Percentiles rank a stretch among this genome's conserved stretches.
Conservation (phyloP, 2,797 vertebrate genomes). For the Mormyrops boulengeri region DNA sequence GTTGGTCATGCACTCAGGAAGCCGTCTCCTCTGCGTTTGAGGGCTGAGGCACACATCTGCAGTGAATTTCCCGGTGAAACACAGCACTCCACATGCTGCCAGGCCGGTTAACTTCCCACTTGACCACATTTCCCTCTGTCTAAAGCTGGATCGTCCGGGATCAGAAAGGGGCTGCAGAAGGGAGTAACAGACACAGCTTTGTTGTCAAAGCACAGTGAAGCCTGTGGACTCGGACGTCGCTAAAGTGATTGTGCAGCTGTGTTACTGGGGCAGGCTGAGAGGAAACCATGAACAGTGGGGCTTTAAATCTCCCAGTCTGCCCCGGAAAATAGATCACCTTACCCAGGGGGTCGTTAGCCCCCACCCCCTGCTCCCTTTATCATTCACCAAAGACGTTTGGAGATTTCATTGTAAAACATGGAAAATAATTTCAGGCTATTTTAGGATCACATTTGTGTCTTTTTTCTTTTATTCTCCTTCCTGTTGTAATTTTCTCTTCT, state of each 20-base stretch:
- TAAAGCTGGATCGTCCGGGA: background rate
- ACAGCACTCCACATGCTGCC: background rate
- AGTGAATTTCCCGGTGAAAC: background rate
- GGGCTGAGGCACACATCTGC: background rate
- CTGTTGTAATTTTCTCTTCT: background rate
- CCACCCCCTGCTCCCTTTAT: background rate
- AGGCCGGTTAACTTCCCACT: background rate
- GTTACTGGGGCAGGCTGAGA: slow-evolving; percentile 31
- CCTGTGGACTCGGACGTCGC: slow-evolving; percentile 41
- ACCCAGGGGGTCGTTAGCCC: background rate
- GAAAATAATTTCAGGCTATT: background rate
- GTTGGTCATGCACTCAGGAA: background rate
- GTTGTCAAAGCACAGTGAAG: slow-evolving; percentile 36
- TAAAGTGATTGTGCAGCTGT: slow-evolving; percentile 45
- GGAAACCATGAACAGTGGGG: slow-evolving; percentile 21
- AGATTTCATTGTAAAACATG: background rate
- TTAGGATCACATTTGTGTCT: background rate
- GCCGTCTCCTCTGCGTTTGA: background rate
- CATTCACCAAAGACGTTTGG: background rate
- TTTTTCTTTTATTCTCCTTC: background rate
- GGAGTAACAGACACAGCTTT: slow-evolving; percentile 40
- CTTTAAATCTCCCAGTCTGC: background rate
- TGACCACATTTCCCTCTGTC: slow-evolving; percentile 13
- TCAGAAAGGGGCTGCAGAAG: background rate
- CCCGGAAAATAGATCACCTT: slow-evolving; percentile 15